These are phyloP conservation scores for Atta texana DNA, from an alignment of 1,140 invertebrate species.

Conservation along the genomic window DNA sequence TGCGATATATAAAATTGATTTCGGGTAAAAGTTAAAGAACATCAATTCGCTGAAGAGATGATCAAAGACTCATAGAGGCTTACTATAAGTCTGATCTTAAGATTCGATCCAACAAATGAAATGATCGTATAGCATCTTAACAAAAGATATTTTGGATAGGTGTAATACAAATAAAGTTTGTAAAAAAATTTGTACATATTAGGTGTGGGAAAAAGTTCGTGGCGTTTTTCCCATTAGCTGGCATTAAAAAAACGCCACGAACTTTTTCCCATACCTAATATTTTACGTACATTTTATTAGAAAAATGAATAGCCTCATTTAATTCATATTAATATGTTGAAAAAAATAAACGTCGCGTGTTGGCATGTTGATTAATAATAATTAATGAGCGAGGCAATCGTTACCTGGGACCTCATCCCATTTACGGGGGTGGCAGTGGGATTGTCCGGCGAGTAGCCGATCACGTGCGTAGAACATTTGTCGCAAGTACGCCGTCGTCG, in stretches of 20 bases:
- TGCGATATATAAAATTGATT: constrained; percentile 22
- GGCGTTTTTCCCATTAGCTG: no score
- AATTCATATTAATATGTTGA: neutral
- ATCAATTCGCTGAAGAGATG: neutral
- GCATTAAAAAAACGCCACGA: no score
- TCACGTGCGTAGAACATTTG: constrained; percentile 87
- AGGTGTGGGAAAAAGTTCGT: no score
- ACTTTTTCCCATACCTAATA: no score
- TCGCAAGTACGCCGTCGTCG: constrained; percentile 89
- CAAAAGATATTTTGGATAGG: neutral
- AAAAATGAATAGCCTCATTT: neutral
- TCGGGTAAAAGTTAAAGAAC: constrained; percentile 5
- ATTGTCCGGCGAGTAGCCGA: constrained; percentile 85
- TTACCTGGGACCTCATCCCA: constrained; percentile 84
- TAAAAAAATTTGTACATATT: no score
- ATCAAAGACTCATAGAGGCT: neutral
- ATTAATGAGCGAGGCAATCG: neutral
- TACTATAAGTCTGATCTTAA: neutral
- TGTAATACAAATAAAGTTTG: neutral
- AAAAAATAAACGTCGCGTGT: neutral
- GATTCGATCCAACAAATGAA: neutral
- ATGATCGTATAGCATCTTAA: neutral
- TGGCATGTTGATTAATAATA: neutral
- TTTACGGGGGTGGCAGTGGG: constrained; percentile 83
- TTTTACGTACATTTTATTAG: neutral